Percentiles rank a stretch among this genome's conserved stretches.
phyloP scores from a whole-genome alignment of 2,888 invertebrate species.

The Limnephilus rhombicus region DNA sequence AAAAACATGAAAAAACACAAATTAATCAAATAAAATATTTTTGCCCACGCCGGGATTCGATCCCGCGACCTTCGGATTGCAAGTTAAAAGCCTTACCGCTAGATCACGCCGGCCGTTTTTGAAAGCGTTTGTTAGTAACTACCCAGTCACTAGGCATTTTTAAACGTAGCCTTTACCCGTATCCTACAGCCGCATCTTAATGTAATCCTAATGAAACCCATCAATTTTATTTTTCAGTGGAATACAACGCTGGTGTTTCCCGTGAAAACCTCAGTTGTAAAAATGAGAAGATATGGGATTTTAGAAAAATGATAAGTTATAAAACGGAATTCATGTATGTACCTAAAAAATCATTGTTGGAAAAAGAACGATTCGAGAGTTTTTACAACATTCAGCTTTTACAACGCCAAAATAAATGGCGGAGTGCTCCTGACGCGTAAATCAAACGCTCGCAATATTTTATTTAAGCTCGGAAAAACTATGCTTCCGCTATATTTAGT shows the following conservation, averaged over 20 bases:
- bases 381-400: not conserved
- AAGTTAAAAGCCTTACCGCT: too few species aligned
- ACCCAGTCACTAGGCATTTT: not conserved
- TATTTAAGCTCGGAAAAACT: not conserved
- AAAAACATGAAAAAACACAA: too few species aligned
- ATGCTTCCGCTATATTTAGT: not conserved
- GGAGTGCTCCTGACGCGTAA: not conserved
- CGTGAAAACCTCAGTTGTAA: not conserved
- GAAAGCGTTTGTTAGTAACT: not conserved
- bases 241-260: not conserved
- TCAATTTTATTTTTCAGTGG: not conserved
- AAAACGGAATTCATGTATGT: not conserved
- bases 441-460: not conserved
- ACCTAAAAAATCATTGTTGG: not conserved
- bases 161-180: not conserved
- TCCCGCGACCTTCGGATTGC: too few species aligned
- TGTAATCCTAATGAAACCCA: not conserved
- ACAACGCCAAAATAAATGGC: not conserved
- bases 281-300: not conserved
- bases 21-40: too few species aligned
- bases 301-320: not conserved
- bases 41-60: too few species aligned
- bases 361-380: not conserved
- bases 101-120: not conserved
- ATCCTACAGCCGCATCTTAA: not conserved